Evolutionary conservation across 2,888 invertebrate genomes (phyloP).

Genomic region (Phalangium opilio): DNA sequence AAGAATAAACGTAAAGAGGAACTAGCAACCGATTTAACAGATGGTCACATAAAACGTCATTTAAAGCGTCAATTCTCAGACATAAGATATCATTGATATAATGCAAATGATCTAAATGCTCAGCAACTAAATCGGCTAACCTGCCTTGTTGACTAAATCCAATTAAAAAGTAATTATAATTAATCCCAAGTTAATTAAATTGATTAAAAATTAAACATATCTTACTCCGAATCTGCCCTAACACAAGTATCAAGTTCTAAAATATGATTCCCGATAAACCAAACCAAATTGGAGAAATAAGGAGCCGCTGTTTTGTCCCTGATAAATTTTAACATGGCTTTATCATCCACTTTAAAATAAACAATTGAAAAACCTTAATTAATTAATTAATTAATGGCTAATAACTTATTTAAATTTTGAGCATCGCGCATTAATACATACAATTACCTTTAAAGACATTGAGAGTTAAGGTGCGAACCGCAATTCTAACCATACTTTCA

Average conservation of each 20-base stretch:
- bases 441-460: slow-evolving; percentile 62
- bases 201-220: slow-evolving; percentile 22
- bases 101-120: slow-evolving; percentile 92
- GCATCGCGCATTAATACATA: no score
- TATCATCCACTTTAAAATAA: slow-evolving; percentile 58
- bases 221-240: slow-evolving; percentile 86
- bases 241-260: slow-evolving; percentile 88
- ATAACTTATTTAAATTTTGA: no score
- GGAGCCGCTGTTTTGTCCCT: slow-evolving; percentile 92
- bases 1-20: slow-evolving; percentile 82
- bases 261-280: slow-evolving; percentile 97
- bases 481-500: slow-evolving; percentile 97
- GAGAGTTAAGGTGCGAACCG: slow-evolving; percentile 88
- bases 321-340: slow-evolving; percentile 88
- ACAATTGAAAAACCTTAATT: no score
- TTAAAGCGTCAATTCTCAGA: slow-evolving; percentile 76
- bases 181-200: not conserved
- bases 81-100: slow-evolving; percentile 92
- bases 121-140: slow-evolving; percentile 83
- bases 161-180: no score
- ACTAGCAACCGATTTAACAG: slow-evolving; percentile 79
- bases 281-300: slow-evolving; percentile 95
- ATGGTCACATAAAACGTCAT: slow-evolving; percentile 86
- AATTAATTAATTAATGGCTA: no score
- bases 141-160: slow-evolving; percentile 65